Base-by-base conservation (phyloP, 2,113 vertebrate genomes). In the Coturnix japonica region DNA sequence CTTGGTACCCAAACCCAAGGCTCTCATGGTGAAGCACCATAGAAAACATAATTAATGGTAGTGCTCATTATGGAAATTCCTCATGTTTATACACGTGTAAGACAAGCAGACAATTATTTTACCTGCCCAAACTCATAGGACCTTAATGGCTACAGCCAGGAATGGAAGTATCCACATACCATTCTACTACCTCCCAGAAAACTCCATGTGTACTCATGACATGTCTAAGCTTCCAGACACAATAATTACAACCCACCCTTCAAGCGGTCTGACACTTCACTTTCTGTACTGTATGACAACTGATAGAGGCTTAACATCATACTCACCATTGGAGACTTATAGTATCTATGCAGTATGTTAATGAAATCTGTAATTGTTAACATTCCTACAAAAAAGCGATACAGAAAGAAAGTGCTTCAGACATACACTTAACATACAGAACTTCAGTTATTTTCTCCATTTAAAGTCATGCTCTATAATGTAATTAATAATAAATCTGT, bases 351-450 rank as follows among this genome's bases (percentile, higher is more conserved):
- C 73, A 99, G 98, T 97, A 99, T 99, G 97, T 99, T 99, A 98
- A 99, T 99, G 98, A 99, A 99, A 97, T 99, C 99, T 97, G 99
- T 99, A 98, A 99, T 99, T 92, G 99, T 99, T 98, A 99, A 98
- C 99, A 99, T 99, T 97, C 99, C 99, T 99, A 97, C 49, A 97
- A 97, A 49, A 49, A 93, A 96, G 54, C 8, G 13, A 94, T 11
- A 95, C 7, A 54, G 57, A 71, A 56, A 63, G 69, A 81, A 70
- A 59, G 9, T 70, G 67, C 5, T 90, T 88, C 60, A 93, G 71
- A 65, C 14, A 72, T 0, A 60, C 10, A 47, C 8, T 79, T 54
- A 49, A 72, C 8, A 61, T 31, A 41, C 0, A 73, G 31, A 64
- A 51, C 10, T 81, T 79, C n/a, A 91, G 53, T 3, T 81, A 51